Evolutionary conservation across 2,888 invertebrate genomes (phyloP).

Genomic region (Diogma glabrata): DNA sequence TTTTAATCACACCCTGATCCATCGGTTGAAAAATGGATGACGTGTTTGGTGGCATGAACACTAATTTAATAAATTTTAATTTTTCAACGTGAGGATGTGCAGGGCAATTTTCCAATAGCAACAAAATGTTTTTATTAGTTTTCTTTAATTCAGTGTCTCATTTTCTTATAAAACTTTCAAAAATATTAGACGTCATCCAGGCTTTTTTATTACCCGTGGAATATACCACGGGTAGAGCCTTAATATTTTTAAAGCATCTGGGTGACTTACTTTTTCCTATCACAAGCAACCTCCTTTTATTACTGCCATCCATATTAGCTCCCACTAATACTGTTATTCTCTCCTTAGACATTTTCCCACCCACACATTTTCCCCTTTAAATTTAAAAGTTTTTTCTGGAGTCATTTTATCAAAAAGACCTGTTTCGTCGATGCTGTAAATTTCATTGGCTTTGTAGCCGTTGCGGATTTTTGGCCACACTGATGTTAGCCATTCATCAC

Average conservation of each 20-base stretch:
- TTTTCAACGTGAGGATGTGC: conserved; percentile 21
- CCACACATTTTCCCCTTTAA: conserved; percentile 20
- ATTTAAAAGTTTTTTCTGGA: no score
- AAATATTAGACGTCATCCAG: conserved; percentile 15
- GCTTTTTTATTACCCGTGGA: conserved; percentile 12
- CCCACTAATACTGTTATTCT: conserved; percentile 22
- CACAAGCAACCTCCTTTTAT: conserved; percentile 21
- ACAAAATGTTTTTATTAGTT: conserved; percentile 16
- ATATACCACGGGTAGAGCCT: no score
- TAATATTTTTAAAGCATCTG: conserved; percentile 22
- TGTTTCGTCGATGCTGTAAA: conserved; percentile 11
- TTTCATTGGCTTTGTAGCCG: conserved; percentile 2
- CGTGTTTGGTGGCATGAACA: conserved; percentile 24
- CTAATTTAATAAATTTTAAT: conserved; percentile 17
- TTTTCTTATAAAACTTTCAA: conserved; percentile 13
- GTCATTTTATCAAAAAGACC: conserved; percentile 13
- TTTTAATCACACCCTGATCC: conserved; percentile 21
- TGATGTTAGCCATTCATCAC: not conserved
- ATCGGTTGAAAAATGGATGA: conserved; percentile 17
- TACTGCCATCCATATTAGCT: conserved; percentile 22
- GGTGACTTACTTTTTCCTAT: conserved; percentile 22
- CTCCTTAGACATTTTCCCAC: conserved; percentile 20
- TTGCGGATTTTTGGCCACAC: conserved; percentile 6
- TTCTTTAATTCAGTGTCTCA: conserved; percentile 18
- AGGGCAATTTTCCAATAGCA: conserved; percentile 23